These are phyloP conservation scores for Hydraecia micacea DNA, from an alignment of 2,888 invertebrate genomes.

Conservation along the genomic window DNA sequence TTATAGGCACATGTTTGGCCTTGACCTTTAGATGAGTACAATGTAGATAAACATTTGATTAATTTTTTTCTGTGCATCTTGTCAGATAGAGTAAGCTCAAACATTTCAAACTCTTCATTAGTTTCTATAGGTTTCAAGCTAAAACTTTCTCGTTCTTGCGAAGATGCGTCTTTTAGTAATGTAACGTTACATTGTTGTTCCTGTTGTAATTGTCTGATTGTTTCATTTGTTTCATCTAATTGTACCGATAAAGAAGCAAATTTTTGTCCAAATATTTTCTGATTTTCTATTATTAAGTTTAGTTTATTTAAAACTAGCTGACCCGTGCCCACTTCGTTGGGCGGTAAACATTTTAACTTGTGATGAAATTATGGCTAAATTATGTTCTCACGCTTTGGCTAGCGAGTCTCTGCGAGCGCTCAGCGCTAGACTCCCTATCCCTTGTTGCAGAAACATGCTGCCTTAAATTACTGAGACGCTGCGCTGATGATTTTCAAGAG, in stretches of 20 bases:
- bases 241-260: neutral
- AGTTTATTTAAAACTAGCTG: slow-evolving; percentile 2
- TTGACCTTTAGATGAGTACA: neutral
- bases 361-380: no score
- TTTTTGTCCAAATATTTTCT: neutral
- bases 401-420: no score
- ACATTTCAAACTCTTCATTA: neutral
- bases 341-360: no score
- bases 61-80: neutral
- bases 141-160: slow-evolving; percentile 1
- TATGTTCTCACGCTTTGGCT: no score
- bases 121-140: neutral
- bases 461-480: no score
- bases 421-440: no score
- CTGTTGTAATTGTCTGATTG: neutral
- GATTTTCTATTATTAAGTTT: neutral
- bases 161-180: neutral
- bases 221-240: neutral
- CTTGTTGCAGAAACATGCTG: no score
- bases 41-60: neutral
- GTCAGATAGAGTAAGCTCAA: neutral
- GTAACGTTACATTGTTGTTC: neutral
- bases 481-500: no score
- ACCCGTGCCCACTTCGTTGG: no score
- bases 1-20: slow-evolving; percentile 3